A percentile compares a stretch with the other conserved stretches of the same genome.
These are phyloP conservation scores for Lottia gigantea DNA, from an alignment of 2,888 invertebrate species.

Conservation along the genomic window DNA sequence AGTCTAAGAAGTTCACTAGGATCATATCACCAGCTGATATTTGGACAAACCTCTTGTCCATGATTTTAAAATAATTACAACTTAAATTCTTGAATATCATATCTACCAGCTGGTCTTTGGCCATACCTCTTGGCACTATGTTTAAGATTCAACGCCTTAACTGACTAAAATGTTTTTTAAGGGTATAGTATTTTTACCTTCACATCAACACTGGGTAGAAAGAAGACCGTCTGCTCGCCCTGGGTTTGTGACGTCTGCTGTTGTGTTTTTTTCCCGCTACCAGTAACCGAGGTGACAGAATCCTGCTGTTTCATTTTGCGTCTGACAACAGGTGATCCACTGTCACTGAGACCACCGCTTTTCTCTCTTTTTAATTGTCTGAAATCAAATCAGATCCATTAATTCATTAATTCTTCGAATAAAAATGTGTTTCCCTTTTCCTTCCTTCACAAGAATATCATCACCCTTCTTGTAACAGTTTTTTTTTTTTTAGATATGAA, in stretches of 20 bases:
- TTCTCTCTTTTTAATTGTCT: conserved; percentile 35
- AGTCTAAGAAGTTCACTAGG: too few species aligned
- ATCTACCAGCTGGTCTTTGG: too few species aligned
- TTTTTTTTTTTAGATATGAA: too few species aligned
- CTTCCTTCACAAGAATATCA: too few species aligned
- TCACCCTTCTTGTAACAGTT: too few species aligned
- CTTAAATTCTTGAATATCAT: too few species aligned
- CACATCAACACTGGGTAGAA: conserved; percentile 67
- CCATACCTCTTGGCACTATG: too few species aligned
- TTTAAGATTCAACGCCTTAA: too few species aligned
- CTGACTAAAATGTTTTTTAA: too few species aligned
- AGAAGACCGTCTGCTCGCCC: conserved; percentile 65
- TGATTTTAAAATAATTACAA: too few species aligned
- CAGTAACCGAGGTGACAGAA: conserved; percentile 30
- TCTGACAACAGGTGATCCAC: conserved; percentile 27
- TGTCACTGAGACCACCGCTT: not conserved
- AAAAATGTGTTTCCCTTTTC: not conserved
- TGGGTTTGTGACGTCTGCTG: conserved; percentile 33
- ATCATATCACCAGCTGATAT: too few species aligned
- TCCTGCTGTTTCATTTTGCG: conserved; percentile 49
- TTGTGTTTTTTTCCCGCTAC: conserved; percentile 30
- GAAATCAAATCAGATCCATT: not conserved
- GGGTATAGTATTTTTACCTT: conserved; percentile 47
- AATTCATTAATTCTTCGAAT: not conserved
- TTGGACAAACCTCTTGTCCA: too few species aligned